These are phyloP conservation scores for Porites divaricata DNA, from an alignment of 92 coral and sea anemone genomes.

Conservation along the genomic window DNA sequence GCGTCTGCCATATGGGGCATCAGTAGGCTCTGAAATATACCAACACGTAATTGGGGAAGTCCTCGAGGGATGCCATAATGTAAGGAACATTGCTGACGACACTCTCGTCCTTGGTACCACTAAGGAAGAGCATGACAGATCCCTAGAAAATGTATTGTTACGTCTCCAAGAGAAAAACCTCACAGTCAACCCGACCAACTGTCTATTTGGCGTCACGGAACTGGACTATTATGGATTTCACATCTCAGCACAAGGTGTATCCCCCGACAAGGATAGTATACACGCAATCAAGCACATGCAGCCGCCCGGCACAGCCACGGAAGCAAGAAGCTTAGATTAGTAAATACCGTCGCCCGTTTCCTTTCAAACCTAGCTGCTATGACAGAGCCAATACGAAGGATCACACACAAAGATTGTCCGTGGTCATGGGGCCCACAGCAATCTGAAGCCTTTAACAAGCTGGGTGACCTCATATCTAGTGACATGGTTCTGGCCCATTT, in stretches of 20 bases:
- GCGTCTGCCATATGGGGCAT: constrained; percentile 52
- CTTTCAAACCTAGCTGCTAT: constrained; percentile 56
- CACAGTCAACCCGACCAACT: constrained; percentile 48
- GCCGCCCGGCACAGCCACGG: constrained; percentile 46
- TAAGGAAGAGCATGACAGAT: constrained; percentile 57
- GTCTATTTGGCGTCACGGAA: constrained; percentile 34
- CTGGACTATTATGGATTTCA: constrained; percentile 58
- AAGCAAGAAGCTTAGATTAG: constrained; percentile 61
- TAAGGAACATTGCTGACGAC: constrained; percentile 63
- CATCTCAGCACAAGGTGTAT: constrained; percentile 45
- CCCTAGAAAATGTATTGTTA: constrained; percentile 33
- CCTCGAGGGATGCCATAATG: constrained; percentile 50
- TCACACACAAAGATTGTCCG: constrained; percentile 28
- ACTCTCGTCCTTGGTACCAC: constrained; percentile 55
- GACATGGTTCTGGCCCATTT: constrained; percentile 55
- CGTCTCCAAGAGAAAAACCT: constrained; percentile 60
- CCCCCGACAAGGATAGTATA: constrained; percentile 45
- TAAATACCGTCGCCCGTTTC: constrained; percentile 58
- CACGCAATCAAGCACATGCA: constrained; percentile 53
- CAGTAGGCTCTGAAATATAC: constrained; percentile 57
- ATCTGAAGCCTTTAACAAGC: constrained; percentile 52
- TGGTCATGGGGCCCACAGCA: constrained; percentile 46
- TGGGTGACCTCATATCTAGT: constrained; percentile 35
- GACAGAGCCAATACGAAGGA: constrained; percentile 56
- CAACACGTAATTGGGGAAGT: constrained; percentile 55